phyloP scores from a whole-genome alignment of 2,113 vertebrate genomes.

The Cepphus grylle region DNA sequence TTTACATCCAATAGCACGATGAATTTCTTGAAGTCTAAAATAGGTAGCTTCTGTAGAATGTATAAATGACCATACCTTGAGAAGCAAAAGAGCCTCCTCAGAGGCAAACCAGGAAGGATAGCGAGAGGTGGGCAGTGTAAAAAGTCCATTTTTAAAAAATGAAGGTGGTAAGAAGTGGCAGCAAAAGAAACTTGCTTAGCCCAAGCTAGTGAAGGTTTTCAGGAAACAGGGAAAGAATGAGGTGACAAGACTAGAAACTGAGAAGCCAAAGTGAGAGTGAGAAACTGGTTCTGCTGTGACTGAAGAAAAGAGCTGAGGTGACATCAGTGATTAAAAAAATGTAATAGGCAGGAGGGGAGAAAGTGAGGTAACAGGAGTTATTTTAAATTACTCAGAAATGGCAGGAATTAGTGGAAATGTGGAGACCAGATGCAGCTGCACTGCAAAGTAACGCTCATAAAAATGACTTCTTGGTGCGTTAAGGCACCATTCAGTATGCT shows the following conservation, averaged over 20 bases:
- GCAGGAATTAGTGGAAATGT: constrained; percentile 52
- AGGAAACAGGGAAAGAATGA: constrained; percentile 25
- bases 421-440: constrained; percentile 60
- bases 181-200: constrained; percentile 1
- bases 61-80: not conserved
- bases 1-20: not conserved
- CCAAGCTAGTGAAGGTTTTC: not conserved
- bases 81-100: not conserved
- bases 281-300: constrained; percentile 6
- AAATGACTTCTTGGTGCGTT: constrained; percentile 10
- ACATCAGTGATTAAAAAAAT: constrained; percentile 43
- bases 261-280: constrained; percentile 7
- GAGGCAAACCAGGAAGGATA: not conserved
- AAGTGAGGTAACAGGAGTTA: constrained; percentile 60
- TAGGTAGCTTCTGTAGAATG: not conserved
- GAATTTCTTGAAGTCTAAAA: not conserved
- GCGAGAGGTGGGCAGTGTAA: not conserved
- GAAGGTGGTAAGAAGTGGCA: not conserved
- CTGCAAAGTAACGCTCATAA: not conserved
- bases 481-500: not conserved
- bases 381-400: constrained; percentile 59
- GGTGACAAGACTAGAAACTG: constrained; percentile 13
- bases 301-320: constrained; percentile 24
- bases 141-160: not conserved
- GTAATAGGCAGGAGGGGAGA: constrained; percentile 30